Percentiles rank a stretch among this genome's conserved stretches.
Evolutionary conservation across 2,888 invertebrate genomes (phyloP).

Genomic region (Leucoptera coffeella): DNA sequence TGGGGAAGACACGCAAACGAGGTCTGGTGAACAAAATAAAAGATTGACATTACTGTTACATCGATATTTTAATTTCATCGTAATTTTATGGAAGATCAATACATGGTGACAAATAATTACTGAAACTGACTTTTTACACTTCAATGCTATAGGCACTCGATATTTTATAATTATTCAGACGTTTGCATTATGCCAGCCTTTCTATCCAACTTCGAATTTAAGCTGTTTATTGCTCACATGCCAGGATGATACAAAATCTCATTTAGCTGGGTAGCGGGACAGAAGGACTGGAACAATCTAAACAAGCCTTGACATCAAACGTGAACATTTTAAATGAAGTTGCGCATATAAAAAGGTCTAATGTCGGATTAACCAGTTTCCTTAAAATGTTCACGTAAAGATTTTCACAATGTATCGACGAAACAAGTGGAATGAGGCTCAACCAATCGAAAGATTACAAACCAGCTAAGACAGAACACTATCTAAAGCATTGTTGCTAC

Average conservation of each 20-base stretch:
- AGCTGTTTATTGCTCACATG: too few relatives aligned
- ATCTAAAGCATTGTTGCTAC: too few relatives aligned
- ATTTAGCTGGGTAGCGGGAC: too few relatives aligned
- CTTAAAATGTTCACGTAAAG: conserved; percentile 47
- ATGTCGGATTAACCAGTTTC: too few relatives aligned
- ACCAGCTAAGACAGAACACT: too few relatives aligned
- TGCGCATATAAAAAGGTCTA: conserved; percentile 44
- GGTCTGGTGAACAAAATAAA: conserved; percentile 16
- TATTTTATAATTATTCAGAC: conserved; percentile 29
- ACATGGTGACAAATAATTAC: conserved; percentile 51
- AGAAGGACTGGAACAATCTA: too few relatives aligned
- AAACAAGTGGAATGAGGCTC: conserved; percentile 38
- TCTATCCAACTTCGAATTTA: too few relatives aligned
- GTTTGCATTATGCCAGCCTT: too few relatives aligned
- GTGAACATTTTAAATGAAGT: conserved; percentile 48
- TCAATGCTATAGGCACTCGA: conserved; percentile 53
- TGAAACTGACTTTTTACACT: conserved; percentile 50
- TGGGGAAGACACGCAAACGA: background rate
- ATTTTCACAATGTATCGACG: conserved; percentile 22
- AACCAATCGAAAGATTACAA: too few relatives aligned
- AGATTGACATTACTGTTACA: conserved; percentile 36
- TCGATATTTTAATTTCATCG: conserved; percentile 54
- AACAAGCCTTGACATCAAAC: too few relatives aligned
- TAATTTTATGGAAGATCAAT: conserved; percentile 55
- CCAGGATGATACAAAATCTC: too few relatives aligned